phyloP scores from a whole-genome alignment of 2,113 vertebrate genomes.

The Rhea americana region DNA sequence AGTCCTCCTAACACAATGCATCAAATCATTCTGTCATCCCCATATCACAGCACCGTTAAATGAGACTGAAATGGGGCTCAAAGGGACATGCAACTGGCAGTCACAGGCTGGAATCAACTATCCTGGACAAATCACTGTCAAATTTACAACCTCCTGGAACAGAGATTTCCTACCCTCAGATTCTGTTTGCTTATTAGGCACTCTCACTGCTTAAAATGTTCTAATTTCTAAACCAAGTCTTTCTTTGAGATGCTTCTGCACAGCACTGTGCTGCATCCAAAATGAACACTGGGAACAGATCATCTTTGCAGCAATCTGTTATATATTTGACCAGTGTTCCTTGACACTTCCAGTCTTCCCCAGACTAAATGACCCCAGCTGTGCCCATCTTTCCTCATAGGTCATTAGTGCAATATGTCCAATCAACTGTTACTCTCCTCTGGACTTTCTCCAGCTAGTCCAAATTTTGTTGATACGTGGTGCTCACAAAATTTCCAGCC shows the following conservation, averaged over 20 bases:
- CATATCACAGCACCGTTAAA: neutral
- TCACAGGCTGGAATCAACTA: neutral
- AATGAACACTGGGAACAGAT: neutral
- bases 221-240: neutral
- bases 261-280: neutral
- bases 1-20: fast-evolving
- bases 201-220: neutral
- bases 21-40: neutral
- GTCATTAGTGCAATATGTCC: neutral
- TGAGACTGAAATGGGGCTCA: neutral
- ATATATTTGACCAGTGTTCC: neutral
- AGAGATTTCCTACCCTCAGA: neutral
- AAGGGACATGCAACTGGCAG: neutral
- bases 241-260: neutral
- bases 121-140: neutral
- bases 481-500: neutral
- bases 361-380: neutral
- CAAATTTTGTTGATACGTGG: neutral
- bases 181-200: neutral
- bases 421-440: neutral
- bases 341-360: neutral
- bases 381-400: neutral
- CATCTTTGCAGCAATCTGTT: neutral
- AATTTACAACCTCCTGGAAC: neutral
- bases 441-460: neutral